Evolutionary conservation across 1,140 invertebrate genomes (phyloP).

Genomic region (Musca domestica): DNA sequence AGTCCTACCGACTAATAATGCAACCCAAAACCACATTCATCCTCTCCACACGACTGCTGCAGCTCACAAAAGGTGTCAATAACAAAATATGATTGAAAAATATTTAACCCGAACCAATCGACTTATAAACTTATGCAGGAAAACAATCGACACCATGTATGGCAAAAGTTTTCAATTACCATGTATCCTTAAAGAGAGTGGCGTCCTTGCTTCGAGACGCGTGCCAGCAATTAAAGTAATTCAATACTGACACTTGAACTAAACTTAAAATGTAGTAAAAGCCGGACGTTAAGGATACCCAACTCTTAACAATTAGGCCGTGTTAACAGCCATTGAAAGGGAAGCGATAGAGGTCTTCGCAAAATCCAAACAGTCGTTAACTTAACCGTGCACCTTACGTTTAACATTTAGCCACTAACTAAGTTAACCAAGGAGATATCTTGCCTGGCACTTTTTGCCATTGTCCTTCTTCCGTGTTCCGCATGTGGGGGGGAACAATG

Average conservation of each 20-base stretch:
- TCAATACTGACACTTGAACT: conserved; percentile 30
- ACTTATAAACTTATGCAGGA: conserved; percentile 1
- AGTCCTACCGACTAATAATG: too few species aligned
- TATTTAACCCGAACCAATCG: conserved; percentile 13
- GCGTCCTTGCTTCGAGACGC: conserved; percentile 28
- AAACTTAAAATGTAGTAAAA: conserved; percentile 1
- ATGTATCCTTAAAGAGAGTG: too few species aligned
- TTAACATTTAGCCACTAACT: too few species aligned
- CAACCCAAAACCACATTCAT: background rate
- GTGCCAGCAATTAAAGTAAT: conserved; percentile 52
- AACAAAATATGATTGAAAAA: conserved; percentile 20
- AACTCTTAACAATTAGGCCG: conserved; percentile 35
- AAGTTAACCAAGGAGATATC: background rate
- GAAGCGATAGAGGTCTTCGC: background rate
- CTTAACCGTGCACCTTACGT: too few species aligned
- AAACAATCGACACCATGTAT: background rate
- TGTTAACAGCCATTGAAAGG: conserved; percentile 37
- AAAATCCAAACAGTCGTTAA: too few species aligned
- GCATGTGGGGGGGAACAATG: too few species aligned
- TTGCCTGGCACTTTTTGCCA: background rate
- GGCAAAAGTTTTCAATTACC: background rate
- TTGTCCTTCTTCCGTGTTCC: background rate
- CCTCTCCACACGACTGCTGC: conserved; percentile 9
- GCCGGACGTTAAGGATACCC: background rate
- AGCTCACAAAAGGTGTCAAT: conserved; percentile 14